These are phyloP conservation scores for Colletes gigas DNA, from an alignment of 1,140 invertebrate species.

Conservation along the genomic window DNA sequence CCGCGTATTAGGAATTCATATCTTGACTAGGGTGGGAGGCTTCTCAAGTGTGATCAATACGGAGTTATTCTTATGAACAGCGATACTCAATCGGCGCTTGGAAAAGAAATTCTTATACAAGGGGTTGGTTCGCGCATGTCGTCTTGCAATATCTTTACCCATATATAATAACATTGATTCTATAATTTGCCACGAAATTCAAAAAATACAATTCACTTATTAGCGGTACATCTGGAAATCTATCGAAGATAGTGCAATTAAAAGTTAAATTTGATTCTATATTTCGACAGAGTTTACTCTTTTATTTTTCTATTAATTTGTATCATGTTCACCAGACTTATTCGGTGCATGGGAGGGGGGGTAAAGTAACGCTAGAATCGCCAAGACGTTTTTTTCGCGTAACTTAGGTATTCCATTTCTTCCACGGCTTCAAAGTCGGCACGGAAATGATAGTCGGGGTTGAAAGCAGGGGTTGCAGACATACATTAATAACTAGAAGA, in stretches of 20 bases:
- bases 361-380: slow-evolving; percentile 64
- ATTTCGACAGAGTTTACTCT: no score
- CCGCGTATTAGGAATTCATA: slow-evolving; percentile 76
- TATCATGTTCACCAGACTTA: no score
- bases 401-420: slow-evolving; percentile 64
- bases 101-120: background rate
- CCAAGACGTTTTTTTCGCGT: slow-evolving; percentile 58
- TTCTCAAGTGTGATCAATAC: slow-evolving; percentile 75
- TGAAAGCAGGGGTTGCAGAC: slow-evolving; percentile 67
- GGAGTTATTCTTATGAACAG: slow-evolving; percentile 70
- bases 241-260: no score
- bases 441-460: slow-evolving; percentile 3
- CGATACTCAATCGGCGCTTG: slow-evolving; percentile 66
- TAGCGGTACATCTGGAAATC: no score
- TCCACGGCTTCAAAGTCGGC: slow-evolving; percentile 51
- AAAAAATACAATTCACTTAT: no score
- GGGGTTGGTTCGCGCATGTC: background rate
- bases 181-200: no score
- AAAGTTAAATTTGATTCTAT: no score
- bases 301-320: no score
- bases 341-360: background rate
- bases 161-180: no score
- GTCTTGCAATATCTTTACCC: no score
- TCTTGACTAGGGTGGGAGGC: slow-evolving; percentile 56
- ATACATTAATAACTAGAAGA: slow-evolving; percentile 79